Evolutionary conservation across 1,140 invertebrate genomes (phyloP).

Genomic region (Saccostrea echinata): DNA sequence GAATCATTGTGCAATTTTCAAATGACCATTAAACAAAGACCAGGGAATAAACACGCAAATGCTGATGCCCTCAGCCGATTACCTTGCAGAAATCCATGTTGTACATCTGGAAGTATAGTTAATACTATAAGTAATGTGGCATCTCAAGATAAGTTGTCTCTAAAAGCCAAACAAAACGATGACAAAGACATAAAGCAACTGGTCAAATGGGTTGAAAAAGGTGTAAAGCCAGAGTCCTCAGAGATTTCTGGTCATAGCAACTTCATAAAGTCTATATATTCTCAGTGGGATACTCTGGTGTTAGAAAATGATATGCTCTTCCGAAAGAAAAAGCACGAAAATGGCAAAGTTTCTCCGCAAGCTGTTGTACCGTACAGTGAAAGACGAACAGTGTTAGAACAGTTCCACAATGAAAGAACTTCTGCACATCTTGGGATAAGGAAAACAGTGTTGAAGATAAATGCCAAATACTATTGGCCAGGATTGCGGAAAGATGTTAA

Average conservation of each 20-base stretch:
- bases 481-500: constrained; percentile 30
- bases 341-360: not conserved
- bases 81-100: not conserved
- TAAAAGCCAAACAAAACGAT: not conserved
- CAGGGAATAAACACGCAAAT: constrained; percentile 62
- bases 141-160: not conserved
- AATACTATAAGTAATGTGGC: not conserved
- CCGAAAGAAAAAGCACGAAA: not conserved
- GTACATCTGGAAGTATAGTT: not conserved
- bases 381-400: constrained; percentile 1
- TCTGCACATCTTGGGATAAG: constrained; percentile 16
- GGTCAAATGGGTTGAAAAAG: not conserved
- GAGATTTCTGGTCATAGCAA: not conserved
- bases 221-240: not conserved
- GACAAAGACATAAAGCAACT: constrained; percentile 21
- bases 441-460: constrained; percentile 9
- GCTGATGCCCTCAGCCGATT: constrained; percentile 62
- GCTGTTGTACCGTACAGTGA: not conserved
- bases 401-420: constrained; percentile 14
- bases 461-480: not conserved
- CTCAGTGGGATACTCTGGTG: not conserved
- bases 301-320: not conserved
- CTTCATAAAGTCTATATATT: not conserved
- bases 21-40: constrained; percentile 62
- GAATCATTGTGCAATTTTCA: constrained; percentile 61